Percentiles rank a stretch among this genome's conserved stretches.
These are phyloP conservation scores for Arenaria interpres DNA, from an alignment of 2,113 vertebrate species.

Conservation along the genomic window DNA sequence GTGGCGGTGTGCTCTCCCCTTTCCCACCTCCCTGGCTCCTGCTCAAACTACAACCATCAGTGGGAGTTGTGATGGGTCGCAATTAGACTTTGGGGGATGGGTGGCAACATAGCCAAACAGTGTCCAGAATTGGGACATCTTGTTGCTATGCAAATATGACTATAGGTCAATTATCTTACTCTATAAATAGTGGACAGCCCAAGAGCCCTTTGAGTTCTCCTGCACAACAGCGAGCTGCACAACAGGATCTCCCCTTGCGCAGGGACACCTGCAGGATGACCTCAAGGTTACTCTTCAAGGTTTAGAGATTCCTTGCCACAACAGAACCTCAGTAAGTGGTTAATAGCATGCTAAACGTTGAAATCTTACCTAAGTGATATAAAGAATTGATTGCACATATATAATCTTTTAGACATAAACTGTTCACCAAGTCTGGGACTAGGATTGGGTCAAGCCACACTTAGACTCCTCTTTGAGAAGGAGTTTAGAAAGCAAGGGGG, in stretches of 20 bases:
- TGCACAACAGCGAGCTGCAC: not conserved
- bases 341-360: not conserved
- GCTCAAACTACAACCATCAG: not conserved
- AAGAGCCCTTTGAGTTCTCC: not conserved
- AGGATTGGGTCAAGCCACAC: too few relatives aligned
- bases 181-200: not conserved
- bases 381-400: too few relatives aligned
- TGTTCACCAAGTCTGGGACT: too few relatives aligned
- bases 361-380: too few relatives aligned
- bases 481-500: too few relatives aligned
- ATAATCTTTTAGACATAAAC: too few relatives aligned
- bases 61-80: not conserved
- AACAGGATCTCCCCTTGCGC: not conserved
- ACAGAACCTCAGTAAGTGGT: not conserved
- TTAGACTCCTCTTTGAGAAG: too few relatives aligned
- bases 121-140: not conserved
- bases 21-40: not conserved
- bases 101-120: not conserved
- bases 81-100: not conserved
- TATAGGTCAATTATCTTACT: not conserved
- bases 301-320: too few relatives aligned
- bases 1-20: not conserved
- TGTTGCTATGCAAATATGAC: not conserved
- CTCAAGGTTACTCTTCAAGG: too few relatives aligned
- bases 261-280: not conserved